phyloP scores from a whole-genome alignment of 1,140 invertebrate genomes.

The Centruroides vittatus region DNA sequence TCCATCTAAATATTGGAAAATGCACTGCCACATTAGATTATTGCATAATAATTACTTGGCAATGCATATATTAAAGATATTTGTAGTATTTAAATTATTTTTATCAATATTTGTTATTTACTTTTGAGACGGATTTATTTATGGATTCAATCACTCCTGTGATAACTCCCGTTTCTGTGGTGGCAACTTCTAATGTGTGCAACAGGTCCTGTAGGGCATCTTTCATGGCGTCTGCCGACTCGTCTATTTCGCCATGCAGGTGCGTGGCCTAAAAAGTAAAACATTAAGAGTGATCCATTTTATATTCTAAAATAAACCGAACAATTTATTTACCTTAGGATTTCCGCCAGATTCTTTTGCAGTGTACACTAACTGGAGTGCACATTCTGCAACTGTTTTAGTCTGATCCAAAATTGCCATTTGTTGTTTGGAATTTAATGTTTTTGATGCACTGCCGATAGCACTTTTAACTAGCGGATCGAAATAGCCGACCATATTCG shows the following conservation, averaged over 20 bases:
- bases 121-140: conserved; percentile 61
- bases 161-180: conserved; percentile 62
- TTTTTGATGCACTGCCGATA: conserved; percentile 68
- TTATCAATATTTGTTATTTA: conserved; percentile 26
- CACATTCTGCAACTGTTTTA: conserved; percentile 84
- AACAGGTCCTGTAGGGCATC: conserved; percentile 69
- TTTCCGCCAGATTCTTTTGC: conserved; percentile 87
- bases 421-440: conserved; percentile 78
- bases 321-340: conserved; percentile 42
- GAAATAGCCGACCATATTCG: conserved; percentile 64
- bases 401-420: conserved; percentile 76
- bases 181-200: conserved; percentile 63
- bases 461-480: conserved; percentile 68
- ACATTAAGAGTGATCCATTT: too few species aligned
- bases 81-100: too few species aligned
- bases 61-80: too few species aligned
- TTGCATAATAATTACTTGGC: too few species aligned
- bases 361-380: conserved; percentile 65
- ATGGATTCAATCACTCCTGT: conserved; percentile 77
- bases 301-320: too few species aligned
- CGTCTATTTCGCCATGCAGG: conserved; percentile 68
- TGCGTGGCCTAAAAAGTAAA: conserved; percentile 42
- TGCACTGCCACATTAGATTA: too few species aligned
- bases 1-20: conserved; percentile 24
- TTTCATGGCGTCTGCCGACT: conserved; percentile 56